Evolutionary conservation across 2,113 vertebrate species (phyloP).

Genomic region (Otus sunia): DNA sequence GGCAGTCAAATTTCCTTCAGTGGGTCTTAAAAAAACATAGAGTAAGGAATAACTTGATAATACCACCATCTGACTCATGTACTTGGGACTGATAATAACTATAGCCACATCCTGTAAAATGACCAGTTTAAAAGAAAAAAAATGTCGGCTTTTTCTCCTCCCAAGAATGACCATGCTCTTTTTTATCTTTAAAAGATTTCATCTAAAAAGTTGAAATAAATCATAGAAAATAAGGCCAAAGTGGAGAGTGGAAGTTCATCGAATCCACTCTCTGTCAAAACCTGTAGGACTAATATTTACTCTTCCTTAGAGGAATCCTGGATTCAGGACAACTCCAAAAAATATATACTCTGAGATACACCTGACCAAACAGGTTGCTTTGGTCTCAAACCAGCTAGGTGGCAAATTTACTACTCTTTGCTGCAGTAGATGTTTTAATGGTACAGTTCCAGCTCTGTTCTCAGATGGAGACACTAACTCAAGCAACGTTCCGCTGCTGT

Average conservation of each 20-base stretch:
- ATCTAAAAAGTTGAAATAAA: not conserved
- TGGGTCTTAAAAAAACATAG: not conserved
- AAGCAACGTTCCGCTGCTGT: not conserved
- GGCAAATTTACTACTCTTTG: not conserved
- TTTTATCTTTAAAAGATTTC: not conserved
- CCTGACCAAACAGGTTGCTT: constrained; percentile 50
- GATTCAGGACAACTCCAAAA: not conserved
- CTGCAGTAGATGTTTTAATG: not conserved
- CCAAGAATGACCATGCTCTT: not conserved
- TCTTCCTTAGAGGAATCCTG: not conserved
- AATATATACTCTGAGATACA: not conserved
- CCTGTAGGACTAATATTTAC: constrained; percentile 26
- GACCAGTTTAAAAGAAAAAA: not conserved
- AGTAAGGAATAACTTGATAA: not conserved
- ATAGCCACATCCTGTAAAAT: not conserved
- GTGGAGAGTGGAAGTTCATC: not conserved
- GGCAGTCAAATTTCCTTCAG: not conserved
- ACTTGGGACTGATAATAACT: not conserved
- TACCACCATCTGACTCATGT: not conserved
- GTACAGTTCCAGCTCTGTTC: constrained; percentile 25
- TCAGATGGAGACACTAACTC: not conserved
- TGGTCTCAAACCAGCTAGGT: not conserved
- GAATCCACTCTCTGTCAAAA: not conserved
- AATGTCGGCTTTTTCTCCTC: not conserved
- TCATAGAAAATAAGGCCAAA: not conserved